These are phyloP conservation scores for Brachionus sp. DNA, from an alignment of 1,140 invertebrate genomes.

Conservation along the genomic window DNA sequence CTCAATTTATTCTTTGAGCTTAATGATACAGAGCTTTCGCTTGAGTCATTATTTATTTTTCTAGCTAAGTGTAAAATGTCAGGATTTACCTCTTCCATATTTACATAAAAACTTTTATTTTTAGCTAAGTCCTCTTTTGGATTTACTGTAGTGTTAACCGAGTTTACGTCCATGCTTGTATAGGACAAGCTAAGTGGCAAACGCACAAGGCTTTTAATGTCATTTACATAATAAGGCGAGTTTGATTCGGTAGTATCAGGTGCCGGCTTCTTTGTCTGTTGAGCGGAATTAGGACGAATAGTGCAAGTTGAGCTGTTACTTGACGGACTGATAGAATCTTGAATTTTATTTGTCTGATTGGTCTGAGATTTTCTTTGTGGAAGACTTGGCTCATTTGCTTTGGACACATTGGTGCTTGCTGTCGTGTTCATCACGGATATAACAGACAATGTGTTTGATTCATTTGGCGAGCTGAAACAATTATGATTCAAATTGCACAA, in stretches of 20 bases:
- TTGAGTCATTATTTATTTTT: conserved; percentile 22
- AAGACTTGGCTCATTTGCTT: neutral
- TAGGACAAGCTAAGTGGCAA: conserved; percentile 29
- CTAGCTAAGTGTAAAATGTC: conserved; percentile 29
- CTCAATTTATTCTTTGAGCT: conserved; percentile 13
- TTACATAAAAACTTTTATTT: conserved; percentile 14
- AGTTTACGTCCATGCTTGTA: conserved; percentile 3
- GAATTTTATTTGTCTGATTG: neutral
- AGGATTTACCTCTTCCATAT: conserved; percentile 44
- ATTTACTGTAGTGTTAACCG: neutral
- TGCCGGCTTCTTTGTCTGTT: neutral
- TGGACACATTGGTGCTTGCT: neutral
- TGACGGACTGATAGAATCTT: neutral
- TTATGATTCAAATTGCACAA: conserved; percentile 33
- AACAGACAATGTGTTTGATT: neutral
- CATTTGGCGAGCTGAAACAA: neutral
- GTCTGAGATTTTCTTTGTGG: conserved; percentile 3
- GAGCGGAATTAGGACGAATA: neutral
- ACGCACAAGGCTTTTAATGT: conserved; percentile 6
- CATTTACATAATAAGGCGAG: conserved; percentile 22
- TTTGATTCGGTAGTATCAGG: neutral
- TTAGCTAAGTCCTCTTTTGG: neutral
- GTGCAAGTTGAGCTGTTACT: neutral
- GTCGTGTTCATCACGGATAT: neutral
- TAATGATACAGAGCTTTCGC: neutral